Base-by-base conservation (phyloP, 2,888 invertebrate genomes). In the Agrilus cyanescens region DNA sequence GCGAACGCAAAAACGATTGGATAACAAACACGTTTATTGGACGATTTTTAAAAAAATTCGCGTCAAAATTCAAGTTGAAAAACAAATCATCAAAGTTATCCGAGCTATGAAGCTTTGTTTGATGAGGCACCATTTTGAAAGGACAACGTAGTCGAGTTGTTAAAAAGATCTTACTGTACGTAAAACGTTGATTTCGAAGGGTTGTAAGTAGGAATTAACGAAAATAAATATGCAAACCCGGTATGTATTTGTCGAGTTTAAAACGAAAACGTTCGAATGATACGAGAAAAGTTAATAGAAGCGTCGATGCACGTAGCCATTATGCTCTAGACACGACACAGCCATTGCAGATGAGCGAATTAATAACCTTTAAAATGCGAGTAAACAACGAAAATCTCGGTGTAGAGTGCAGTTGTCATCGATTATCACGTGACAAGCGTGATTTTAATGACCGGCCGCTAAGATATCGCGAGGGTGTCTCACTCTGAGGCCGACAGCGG, bases 361-460 rank as follows among this genome's bases (percentile, higher is more conserved):
- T 69, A 70, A 70, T 70, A 71, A 71, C 71, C 72, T 73, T 72
- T 71, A 71, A 69, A 71, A 71, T 71, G 48, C 48, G 47, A 49
- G 49, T 50, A 53, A 53, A 51, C 50, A 50, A 51, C 50, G 52
- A 51, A 52, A 53, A 51, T 50, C 50, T 68, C 68, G 65, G 61
- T 70, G 67, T 69, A 66, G 66, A 59, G 62, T 62, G 68, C 70
- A 71, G 71, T 75, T 76, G 77, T 76, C 76, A 77, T 75, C 75
- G 76, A 76, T 75, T 59, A 76, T 75, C 78, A 78, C 79, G 78
- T 78, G 78, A 78, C 77, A 73, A 57, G 54, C 60, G 74, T 74
- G 76, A 75, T 76, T 76, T 74, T 76, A 76, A 76, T 75, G 76
- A 76, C 74, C 73, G 73, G 72, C 71, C 72, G 57, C 57, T 55